phyloP scores from a whole-genome alignment of 2,797 vertebrate species.

The Hoplostethus atlanticus region DNA sequence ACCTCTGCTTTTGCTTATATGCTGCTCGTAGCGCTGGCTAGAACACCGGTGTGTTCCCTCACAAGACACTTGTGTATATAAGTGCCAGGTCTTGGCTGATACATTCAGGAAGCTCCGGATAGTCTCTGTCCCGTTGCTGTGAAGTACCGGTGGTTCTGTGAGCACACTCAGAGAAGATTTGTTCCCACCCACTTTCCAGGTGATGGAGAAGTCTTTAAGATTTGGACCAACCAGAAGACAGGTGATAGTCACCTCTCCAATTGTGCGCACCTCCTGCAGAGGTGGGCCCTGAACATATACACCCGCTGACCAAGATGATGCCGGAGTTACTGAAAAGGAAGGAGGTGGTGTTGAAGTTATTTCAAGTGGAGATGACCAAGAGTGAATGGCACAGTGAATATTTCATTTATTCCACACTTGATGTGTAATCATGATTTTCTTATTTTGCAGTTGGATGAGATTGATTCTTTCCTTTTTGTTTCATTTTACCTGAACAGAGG shows the following conservation, averaged over 20 bases:
- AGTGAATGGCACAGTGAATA: too few relatives aligned
- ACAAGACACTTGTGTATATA: constrained; percentile 67
- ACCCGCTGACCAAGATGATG: constrained; percentile 37
- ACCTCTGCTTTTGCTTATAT: constrained; percentile 76
- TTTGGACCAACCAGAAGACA: constrained; percentile 70
- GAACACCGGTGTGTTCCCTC: constrained; percentile 72
- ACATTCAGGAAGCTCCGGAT: constrained; percentile 58
- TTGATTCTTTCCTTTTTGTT: not conserved
- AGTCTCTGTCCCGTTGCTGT: constrained; percentile 76
- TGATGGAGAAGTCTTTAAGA: constrained; percentile 65
- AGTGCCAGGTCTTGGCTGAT: constrained; percentile 56
- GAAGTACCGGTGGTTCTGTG: not conserved
- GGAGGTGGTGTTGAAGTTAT: not conserved
- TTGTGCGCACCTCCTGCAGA: constrained; percentile 14
- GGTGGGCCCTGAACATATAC: constrained; percentile 60
- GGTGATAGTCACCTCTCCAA: constrained; percentile 49
- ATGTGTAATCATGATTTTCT: too few relatives aligned
- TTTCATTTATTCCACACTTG: too few relatives aligned
- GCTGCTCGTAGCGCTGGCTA: not conserved
- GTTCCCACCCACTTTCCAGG: constrained; percentile 61
- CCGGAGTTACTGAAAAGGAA: constrained; percentile 61
- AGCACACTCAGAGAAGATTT: fast-evolving
- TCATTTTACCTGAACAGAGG: constrained; percentile 71
- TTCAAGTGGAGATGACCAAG: too few relatives aligned
- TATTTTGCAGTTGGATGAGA: too few relatives aligned